A percentile compares a stretch with the other conserved stretches of the same genome.
phyloP scores from a whole-genome alignment of 2,888 invertebrate species.

The Drosophila austrosaltans region DNA sequence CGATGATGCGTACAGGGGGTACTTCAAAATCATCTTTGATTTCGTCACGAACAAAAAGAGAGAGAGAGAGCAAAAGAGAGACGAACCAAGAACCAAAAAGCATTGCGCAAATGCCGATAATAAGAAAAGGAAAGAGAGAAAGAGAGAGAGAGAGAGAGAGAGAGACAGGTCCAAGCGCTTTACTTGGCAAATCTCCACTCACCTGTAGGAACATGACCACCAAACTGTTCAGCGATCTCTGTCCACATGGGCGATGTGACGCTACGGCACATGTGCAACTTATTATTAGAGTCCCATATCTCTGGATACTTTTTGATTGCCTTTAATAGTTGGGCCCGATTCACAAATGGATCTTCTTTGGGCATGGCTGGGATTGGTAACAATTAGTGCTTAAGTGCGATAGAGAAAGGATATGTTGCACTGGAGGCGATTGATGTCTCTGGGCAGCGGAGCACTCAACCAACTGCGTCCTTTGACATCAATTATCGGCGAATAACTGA shows the following conservation, averaged over 20 bases:
- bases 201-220: conserved; percentile 82
- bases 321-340: conserved; percentile 80
- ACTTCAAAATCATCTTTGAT: background rate
- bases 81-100: conserved; percentile 8
- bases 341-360: conserved; percentile 81
- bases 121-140: background rate
- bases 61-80: background rate
- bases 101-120: conserved; percentile 2
- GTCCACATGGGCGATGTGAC: conserved; percentile 82
- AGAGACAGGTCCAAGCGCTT: conserved; percentile 18
- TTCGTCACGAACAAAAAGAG: background rate
- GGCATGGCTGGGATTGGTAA: conserved; percentile 62
- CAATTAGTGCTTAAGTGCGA: conserved; percentile 19
- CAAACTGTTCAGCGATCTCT: conserved; percentile 81
- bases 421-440: conserved; percentile 16
- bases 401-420: conserved; percentile 22
- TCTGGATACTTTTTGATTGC: conserved; percentile 82
- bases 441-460: conserved; percentile 65
- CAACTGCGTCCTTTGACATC: conserved; percentile 83
- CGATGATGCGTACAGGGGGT: background rate
- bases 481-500: conserved; percentile 83
- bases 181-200: conserved; percentile 39
- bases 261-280: conserved; percentile 81
- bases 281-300: conserved; percentile 81
- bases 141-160: conserved; percentile 26